Base-by-base conservation (phyloP, 30 jellyfish, hydroid and myxozoan species). In the Cassiopea xamachana region DNA sequence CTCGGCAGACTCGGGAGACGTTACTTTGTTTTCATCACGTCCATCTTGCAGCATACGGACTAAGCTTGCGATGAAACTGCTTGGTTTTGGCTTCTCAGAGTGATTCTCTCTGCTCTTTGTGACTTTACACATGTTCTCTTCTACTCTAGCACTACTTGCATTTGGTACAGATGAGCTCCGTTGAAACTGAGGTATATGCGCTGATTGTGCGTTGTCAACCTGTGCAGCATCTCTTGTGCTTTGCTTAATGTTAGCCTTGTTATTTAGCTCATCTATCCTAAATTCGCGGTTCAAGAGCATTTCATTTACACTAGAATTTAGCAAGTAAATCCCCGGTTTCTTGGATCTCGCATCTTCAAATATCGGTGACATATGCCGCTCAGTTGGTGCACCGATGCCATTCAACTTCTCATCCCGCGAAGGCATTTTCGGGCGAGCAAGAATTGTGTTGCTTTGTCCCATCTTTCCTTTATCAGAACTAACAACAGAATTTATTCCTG, bases 21-120 rank as follows among this genome's bases (percentile, higher is more conserved):
- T 10, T 7, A 6, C 27, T 71, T 43, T 19, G 55, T 14, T 18
- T n/a, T 71, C 80, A 71, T 49, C 58, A 1, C 90, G 68, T 58
- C 82, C 90, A 45, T 82, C 90, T 82, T 82, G 82, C 74, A 82
- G 80, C 73, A 82, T 47, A 9, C 80, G 79, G 17, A 71, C 90
- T 59, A 82, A 82, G 8, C 81, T 49, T 4, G 90, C 82, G 12
- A 82, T 71, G 82, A 82, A 82, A 12, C 48, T 46, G 39, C 27
- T 74, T 18, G 48, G 80, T 15, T 82, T 82, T 47, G 82, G 79
- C 48, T 69, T 67, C 4, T 50, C 72, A 2, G 81, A 19, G 46
- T 60, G 43, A n/a, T 46, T 82, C 10, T 60, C 50, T 7, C 87
- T 60, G 51, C 55, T 78, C 51, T 44, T 60, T 15, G 75, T 48